phyloP scores from a whole-genome alignment of 2,797 vertebrate genomes.

The Chloroceryle inda region DNA sequence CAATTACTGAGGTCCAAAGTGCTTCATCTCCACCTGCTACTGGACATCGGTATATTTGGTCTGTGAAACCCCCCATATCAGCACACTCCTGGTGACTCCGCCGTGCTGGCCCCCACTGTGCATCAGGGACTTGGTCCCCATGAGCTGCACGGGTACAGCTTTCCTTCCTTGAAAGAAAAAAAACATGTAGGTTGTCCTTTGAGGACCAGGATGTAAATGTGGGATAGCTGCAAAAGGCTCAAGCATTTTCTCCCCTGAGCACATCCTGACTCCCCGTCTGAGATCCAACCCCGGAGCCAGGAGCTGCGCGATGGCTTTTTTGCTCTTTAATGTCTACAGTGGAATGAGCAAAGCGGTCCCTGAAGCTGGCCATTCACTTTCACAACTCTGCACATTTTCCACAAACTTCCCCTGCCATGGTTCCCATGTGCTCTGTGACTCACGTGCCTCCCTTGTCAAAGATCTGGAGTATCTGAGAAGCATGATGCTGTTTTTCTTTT shows the following conservation, averaged over 20 bases:
- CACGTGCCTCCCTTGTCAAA: neutral
- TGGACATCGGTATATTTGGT: neutral
- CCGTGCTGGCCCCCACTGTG: accelerated
- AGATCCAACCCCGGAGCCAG: accelerated
- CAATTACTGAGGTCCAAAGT: neutral
- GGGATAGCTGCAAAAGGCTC: neutral
- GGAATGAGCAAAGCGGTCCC: neutral
- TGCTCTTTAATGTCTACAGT: neutral
- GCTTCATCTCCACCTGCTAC: neutral
- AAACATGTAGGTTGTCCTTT: accelerated
- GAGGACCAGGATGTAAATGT: neutral
- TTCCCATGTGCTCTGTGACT: neutral
- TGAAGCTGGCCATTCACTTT: neutral
- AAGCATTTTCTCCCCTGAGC: neutral
- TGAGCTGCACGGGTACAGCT: neutral
- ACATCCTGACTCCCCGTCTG: neutral
- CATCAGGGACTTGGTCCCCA: accelerated
- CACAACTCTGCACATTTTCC: neutral
- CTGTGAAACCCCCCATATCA: neutral
- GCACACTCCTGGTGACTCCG: accelerated
- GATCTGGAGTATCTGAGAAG: neutral
- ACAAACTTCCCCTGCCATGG: neutral
- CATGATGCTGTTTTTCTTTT: neutral
- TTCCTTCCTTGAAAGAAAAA: neutral
- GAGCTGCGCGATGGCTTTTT: accelerated